These are phyloP conservation scores for Pheucticus melanocephalus DNA, from an alignment of 2,113 vertebrate genomes.

Conservation along the genomic window DNA sequence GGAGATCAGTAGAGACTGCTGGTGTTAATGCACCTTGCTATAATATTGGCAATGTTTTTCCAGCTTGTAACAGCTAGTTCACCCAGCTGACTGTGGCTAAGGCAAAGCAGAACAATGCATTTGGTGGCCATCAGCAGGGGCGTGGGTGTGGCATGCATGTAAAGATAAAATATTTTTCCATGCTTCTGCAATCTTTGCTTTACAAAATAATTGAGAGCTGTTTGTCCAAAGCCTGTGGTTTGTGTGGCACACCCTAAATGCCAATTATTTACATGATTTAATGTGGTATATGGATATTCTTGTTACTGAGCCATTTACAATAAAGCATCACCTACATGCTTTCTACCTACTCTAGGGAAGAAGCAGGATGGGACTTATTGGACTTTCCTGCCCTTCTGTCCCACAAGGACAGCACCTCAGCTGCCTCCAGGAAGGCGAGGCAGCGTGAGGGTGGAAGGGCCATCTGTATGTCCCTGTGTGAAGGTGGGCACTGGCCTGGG, in stretches of 20 bases:
- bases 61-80: not conserved
- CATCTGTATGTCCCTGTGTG: too few relatives aligned
- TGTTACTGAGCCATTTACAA: not conserved
- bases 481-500: fast-evolving
- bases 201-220: not conserved
- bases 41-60: not conserved
- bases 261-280: not conserved
- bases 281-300: not conserved
- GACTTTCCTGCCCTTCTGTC: not conserved
- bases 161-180: not conserved
- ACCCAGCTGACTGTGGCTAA: not conserved
- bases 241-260: not conserved
- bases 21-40: not conserved
- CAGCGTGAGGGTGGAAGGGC: fast-evolving
- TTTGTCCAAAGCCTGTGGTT: not conserved
- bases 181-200: not conserved
- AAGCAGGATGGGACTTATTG: not conserved
- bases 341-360: not conserved
- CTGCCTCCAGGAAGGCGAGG: not conserved
- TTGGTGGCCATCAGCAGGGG: not conserved
- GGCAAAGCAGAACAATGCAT: not conserved
- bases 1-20: not conserved
- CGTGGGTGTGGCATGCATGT: not conserved
- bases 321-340: not conserved
- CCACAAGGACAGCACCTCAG: not conserved